These are phyloP conservation scores for Cherax quadricarinatus DNA, from an alignment of 1,140 invertebrate species.

Conservation along the genomic window DNA sequence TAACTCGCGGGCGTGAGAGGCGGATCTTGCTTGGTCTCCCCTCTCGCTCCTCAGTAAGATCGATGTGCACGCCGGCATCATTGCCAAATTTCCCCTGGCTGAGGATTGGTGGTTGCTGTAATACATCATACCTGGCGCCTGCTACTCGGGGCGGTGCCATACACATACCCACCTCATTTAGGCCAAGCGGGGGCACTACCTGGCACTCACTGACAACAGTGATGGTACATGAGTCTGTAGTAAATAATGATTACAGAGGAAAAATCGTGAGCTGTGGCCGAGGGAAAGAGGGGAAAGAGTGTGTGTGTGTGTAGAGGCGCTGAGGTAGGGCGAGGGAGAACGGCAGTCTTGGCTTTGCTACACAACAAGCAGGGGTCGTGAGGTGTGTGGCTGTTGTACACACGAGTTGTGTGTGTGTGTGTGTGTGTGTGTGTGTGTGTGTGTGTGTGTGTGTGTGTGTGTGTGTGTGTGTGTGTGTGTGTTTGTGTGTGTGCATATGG, in stretches of 20 bases:
- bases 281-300: neutral
- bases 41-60: conserved; percentile 41
- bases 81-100: conserved; percentile 36
- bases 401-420: too few species aligned
- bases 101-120: neutral
- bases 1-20: neutral
- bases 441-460: too few species aligned
- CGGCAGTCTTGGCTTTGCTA: too few species aligned
- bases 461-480: too few species aligned
- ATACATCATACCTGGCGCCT: neutral
- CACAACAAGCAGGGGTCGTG: too few species aligned
- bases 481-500: too few species aligned
- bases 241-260: conserved; percentile 16
- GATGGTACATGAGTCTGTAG: neutral
- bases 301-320: neutral
- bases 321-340: neutral
- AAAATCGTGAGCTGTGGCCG: neutral
- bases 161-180: neutral
- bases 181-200: neutral
- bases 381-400: too few species aligned
- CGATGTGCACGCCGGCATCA: conserved; percentile 35
- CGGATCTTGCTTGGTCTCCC: neutral
- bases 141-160: neutral
- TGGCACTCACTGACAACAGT: neutral
- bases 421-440: too few species aligned